A percentile compares a stretch with the other conserved stretches of the same genome.
Conservation (phyloP, 2,797 vertebrate species). For the Acomys russatus region DNA sequence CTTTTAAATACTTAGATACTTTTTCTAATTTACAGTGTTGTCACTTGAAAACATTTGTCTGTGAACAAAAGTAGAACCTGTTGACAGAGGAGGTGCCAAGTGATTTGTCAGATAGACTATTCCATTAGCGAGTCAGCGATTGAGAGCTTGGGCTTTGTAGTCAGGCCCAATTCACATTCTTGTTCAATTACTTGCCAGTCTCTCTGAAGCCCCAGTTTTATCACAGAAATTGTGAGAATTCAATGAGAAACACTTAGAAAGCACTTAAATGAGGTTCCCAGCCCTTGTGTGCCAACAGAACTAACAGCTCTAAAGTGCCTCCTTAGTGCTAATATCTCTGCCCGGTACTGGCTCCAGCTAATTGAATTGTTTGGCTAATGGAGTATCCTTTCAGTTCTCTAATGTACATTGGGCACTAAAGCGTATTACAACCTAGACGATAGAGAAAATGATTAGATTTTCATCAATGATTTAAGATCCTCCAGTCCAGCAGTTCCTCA, state of each 20-base stretch:
- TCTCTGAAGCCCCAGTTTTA: conserved; percentile 65
- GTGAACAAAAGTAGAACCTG: conserved; percentile 50
- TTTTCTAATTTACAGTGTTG: conserved; percentile 27
- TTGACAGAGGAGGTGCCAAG: conserved; percentile 15
- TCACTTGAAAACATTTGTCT: conserved; percentile 39
- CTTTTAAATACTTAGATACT: conserved; percentile 11
- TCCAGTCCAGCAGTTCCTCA: background rate
- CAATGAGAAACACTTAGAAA: conserved; percentile 70
- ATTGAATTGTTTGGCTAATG: conserved; percentile 72
- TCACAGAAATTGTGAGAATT: conserved; percentile 71
- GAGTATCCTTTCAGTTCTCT: conserved; percentile 77
- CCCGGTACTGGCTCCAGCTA: conserved; percentile 71
- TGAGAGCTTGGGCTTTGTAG: conserved; percentile 24
- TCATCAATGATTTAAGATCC: conserved; percentile 81
- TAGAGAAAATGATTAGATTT: conserved; percentile 69
- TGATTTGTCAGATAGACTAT: conserved; percentile 54
- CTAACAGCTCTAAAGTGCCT: conserved; percentile 73
- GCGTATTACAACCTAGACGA: conserved; percentile 67
- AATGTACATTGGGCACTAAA: conserved; percentile 68
- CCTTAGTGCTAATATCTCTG: conserved; percentile 76
- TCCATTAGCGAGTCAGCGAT: background rate
- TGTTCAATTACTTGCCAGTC: conserved; percentile 14
- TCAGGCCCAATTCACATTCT: background rate
- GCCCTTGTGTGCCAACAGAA: conserved; percentile 44
- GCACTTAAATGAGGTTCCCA: conserved; percentile 59